These are phyloP conservation scores for Strix occidentalis DNA, from an alignment of 2,797 vertebrate species.

Conservation along the genomic window DNA sequence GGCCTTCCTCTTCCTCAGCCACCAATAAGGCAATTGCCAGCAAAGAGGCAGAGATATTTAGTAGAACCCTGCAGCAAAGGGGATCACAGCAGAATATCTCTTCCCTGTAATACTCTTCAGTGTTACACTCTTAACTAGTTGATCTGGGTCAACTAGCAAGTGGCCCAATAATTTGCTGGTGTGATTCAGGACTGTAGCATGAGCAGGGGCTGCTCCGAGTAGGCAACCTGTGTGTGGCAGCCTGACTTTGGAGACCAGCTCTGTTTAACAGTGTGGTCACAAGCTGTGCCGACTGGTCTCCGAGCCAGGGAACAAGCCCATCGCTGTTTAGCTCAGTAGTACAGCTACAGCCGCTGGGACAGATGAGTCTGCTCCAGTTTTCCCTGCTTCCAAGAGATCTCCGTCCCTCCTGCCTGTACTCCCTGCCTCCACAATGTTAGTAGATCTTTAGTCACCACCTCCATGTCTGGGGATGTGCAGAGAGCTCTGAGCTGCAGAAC, in stretches of 20 bases:
- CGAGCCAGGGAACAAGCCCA: not conserved
- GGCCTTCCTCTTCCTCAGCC: not conserved
- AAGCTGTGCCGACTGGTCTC: not conserved
- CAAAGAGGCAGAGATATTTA: not conserved
- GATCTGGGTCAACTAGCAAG: not conserved
- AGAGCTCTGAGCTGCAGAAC: not conserved
- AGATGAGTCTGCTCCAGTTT: not conserved
- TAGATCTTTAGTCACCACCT: not conserved
- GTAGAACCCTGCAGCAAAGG: not conserved
- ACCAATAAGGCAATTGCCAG: not conserved
- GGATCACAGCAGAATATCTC: not conserved
- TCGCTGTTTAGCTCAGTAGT: not conserved
- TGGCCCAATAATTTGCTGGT: not conserved
- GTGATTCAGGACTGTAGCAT: not conserved
- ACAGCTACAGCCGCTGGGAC: not conserved
- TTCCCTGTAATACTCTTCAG: not conserved
- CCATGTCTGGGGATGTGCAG: not conserved
- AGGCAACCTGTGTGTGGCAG: not conserved
- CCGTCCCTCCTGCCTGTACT: not conserved
- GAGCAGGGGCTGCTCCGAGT: not conserved
- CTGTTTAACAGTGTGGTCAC: not conserved
- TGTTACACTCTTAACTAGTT: not conserved
- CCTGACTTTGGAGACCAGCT: not conserved
- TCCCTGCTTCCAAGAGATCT: not conserved
- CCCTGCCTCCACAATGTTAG: not conserved